Base-by-base conservation (phyloP, 2,797 vertebrate species). In the Alfaro cultratus region DNA sequence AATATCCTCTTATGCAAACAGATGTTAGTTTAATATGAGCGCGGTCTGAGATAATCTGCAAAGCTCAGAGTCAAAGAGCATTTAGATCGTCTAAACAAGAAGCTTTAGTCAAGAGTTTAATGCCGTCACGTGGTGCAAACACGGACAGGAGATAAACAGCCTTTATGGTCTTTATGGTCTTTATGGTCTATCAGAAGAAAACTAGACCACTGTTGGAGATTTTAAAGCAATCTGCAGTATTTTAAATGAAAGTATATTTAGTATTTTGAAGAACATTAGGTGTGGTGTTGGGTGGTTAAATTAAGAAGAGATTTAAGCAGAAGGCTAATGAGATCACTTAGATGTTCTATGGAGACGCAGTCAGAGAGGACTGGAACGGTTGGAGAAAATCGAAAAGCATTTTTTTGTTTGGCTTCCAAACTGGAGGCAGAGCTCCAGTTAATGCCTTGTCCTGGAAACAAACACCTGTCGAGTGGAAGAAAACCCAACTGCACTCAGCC, bases 321-420 rank as follows among this genome's bases (percentile, higher is more conserved):
- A 57, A 18, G 72, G 39, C 64, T 1, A 53, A 23, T 21, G 67
- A 18, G 41, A 75, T 31, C 31, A 36, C 34, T 10, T 12, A 43
- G 74, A 62, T 10, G n/a, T 34, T 43, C n/a, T 5, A 11, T 36
- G n/a, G 26, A 60, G 74, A 77, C 60, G 9, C 16, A 41, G 73
- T 88, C 85, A 80, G 82, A 49, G 74, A 15, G 5, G 12, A 31
- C 82, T 78, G 76, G 85, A 85, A 86, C 73, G 10, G 74, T 86
- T 55, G 11, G 10, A 81, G 57, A 76, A 85, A 78, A 34, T 77
- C 41, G 34, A 81, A 86, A 83, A 93, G 91, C 91, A 89, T 92
- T 71, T 70, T 9, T 4, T 3, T 21, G 62, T 92, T 62, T 92
- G 13, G 80, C 90, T 90, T 92, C 86, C 87, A 73, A 77, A 87